Base-by-base conservation (phyloP, 2,797 vertebrate species). In the Liparis tanakae region DNA sequence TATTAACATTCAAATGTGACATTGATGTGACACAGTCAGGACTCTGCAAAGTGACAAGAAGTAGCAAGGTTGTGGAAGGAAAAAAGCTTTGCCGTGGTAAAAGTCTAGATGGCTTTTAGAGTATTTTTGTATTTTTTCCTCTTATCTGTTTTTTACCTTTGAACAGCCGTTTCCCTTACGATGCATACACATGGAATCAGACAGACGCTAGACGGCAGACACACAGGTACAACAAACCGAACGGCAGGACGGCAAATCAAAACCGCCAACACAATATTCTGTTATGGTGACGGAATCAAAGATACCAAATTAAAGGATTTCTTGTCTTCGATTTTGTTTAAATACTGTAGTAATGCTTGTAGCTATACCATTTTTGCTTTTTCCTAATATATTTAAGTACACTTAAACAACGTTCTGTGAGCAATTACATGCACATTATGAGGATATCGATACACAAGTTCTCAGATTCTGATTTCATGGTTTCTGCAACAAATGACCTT, bases 1-100 rank as follows among this genome's bases (percentile, higher is more conserved):
- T 91, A 94, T 94, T 95, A 94, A 94, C 93, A 94, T 95, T 94
- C 91, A 92, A 92, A 94, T 94, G 77, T 94, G 90, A 95, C 93
- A 94, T 93, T 95, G 93, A 94, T 93, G 91, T 91, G 91, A 93
- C 93, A 92, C 80, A 83, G 93, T 72, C 72, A 85, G 74, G 85
- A 74, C 68, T 82, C 79, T 43, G 72, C 77, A 82, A 88, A 89
- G 70, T 85, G 87, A 90, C 78, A 72, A 80, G 73, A 80, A 82
- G 79, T 63, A 78, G 69, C 54, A 64, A 80, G 70, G 39, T 58
- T 81, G 71, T 70, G 56, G 44, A 66, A 74, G 81, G 72, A 55
- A 63, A 72, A n/a, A 84, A 59, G 76, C 70, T 77, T 74, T 61
- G 68, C 70, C 46, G 59, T 70, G 76, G 67, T 85, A 83, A 85